These are phyloP conservation scores for Zaprionus capensis DNA, from an alignment of 1,140 invertebrate genomes.

Conservation along the genomic window DNA sequence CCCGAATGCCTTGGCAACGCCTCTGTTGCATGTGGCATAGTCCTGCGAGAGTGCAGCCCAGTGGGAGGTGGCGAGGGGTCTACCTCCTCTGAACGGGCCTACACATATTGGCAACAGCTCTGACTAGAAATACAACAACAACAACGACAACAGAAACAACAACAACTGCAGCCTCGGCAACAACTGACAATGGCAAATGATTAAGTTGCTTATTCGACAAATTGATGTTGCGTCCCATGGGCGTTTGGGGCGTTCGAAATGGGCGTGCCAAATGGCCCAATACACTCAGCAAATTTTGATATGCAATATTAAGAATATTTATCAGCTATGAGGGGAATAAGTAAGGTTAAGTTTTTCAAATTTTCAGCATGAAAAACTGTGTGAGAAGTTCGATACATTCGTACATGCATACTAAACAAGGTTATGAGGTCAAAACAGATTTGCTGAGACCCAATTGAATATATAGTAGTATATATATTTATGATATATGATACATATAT, in stretches of 20 bases:
- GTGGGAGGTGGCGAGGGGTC: not conserved
- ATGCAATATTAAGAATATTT: not conserved
- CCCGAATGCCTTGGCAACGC: slow-evolving; percentile 63
- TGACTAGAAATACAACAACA: slow-evolving; percentile 7
- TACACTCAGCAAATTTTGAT: slow-evolving; percentile 7
- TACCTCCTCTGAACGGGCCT: not conserved
- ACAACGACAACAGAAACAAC: slow-evolving; percentile 1
- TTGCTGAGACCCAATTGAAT: too few relatives aligned
- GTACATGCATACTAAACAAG: too few relatives aligned
- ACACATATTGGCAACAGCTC: slow-evolving; percentile 6
- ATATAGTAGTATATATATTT: too few relatives aligned
- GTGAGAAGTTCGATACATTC: not conserved
- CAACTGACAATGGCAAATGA: slow-evolving; percentile 76
- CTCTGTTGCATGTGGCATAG: slow-evolving; percentile 36
- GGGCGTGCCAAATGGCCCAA: slow-evolving; percentile 1
- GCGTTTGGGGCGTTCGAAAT: slow-evolving; percentile 13
- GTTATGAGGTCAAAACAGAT: too few relatives aligned
- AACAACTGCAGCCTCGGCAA: slow-evolving; percentile 18
- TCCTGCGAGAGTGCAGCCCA: not conserved
- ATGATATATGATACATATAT: too few relatives aligned
- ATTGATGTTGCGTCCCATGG: slow-evolving; percentile 67
- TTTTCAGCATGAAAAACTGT: not conserved
- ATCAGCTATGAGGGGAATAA: not conserved
- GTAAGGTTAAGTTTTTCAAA: not conserved
- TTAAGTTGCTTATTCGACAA: slow-evolving; percentile 82